Percentiles rank a stretch among this genome's conserved stretches.
phyloP scores from a whole-genome alignment of 2,113 vertebrate genomes.

The Corvus moneduloides region DNA sequence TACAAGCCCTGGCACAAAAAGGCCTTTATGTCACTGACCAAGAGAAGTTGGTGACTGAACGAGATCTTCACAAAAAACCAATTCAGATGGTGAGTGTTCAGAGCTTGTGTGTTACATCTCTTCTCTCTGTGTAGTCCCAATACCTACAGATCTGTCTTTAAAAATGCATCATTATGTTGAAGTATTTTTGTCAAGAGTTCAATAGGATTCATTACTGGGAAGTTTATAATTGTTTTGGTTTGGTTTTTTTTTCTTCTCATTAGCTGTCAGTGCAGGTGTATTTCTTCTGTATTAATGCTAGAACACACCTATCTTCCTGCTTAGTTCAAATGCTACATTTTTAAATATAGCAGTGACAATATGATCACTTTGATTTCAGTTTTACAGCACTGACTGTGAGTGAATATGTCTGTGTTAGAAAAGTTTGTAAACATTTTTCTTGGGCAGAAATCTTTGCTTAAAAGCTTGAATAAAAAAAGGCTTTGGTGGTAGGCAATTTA shows the following conservation, averaged over 20 bases:
- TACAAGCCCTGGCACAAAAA: constrained; percentile 93
- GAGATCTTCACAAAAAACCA: constrained; percentile 92
- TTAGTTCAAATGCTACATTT: neutral
- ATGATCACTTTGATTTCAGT: neutral
- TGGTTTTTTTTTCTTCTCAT: neutral
- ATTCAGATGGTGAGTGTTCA: constrained; percentile 90
- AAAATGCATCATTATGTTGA: neutral
- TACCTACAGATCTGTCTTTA: neutral
- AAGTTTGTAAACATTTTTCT: neutral
- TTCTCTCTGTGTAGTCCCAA: neutral
- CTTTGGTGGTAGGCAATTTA: neutral
- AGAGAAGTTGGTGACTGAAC: constrained; percentile 90
- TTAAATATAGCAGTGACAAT: neutral
- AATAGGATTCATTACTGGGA: neutral
- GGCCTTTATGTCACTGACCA: constrained; percentile 96
- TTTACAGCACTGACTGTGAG: neutral
- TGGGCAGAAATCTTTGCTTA: neutral
- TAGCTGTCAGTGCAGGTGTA: neutral
- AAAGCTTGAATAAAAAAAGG: neutral
- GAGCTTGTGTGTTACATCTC: neutral
- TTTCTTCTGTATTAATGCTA: neutral
- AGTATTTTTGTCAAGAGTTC: neutral
- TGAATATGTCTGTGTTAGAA: neutral
- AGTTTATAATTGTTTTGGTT: neutral
- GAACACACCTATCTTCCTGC: neutral